These are phyloP conservation scores for Dinomys branickii DNA, from an alignment of 2,113 vertebrate genomes.

Conservation along the genomic window DNA sequence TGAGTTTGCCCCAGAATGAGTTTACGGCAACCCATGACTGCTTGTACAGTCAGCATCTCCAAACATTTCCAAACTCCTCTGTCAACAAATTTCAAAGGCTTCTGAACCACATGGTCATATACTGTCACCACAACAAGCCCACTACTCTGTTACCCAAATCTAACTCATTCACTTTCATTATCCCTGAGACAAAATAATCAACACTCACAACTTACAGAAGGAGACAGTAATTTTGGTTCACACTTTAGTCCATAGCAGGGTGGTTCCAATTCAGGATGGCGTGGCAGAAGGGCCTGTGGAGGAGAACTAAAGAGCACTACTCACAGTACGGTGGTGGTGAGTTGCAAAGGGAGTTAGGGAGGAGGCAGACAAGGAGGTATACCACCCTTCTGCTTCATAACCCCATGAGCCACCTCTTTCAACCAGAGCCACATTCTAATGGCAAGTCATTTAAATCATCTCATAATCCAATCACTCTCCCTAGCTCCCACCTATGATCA, in stretches of 20 bases:
- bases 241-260: not conserved
- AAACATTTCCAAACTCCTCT: not conserved
- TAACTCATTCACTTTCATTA: not conserved
- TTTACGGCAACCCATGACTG: not conserved
- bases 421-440: not conserved
- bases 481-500: not conserved
- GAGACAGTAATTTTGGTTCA: not conserved
- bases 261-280: not conserved
- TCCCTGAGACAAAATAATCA: not conserved
- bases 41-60: not conserved
- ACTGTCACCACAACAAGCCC: not conserved
- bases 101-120: not conserved
- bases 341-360: not conserved
- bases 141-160: too few relatives aligned
- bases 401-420: not conserved
- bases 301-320: not conserved
- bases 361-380: not conserved
- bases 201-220: too few relatives aligned
- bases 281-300: not conserved
- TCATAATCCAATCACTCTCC: not conserved
- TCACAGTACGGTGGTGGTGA: not conserved
- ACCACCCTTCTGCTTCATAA: not conserved
- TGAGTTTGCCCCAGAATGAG: not conserved
- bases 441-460: not conserved
- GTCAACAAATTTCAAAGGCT: not conserved